Base-by-base conservation (phyloP, 1,140 invertebrate genomes). In the Drosophila sturtevanti region DNA sequence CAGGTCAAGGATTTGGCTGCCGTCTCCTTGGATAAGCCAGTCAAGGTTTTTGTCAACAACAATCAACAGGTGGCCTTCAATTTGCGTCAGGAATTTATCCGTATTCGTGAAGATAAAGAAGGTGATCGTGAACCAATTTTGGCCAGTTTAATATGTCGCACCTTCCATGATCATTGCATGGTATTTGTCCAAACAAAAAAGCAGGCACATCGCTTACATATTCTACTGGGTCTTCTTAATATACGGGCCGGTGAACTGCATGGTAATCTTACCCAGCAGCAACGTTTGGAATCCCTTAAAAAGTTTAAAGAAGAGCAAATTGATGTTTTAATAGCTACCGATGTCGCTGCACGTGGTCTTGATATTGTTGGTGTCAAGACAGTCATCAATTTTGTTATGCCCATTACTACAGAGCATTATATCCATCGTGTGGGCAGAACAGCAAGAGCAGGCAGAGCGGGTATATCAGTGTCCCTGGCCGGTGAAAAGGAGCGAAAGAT, bases 361-460 rank as follows among this genome's bases (percentile, higher is more conserved):
- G 98, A 99, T 92, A 99, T 99, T 79, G 95, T 96, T 52, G 98
- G 97, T 6, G 98, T 99, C 0, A 97, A 98, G 93, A 99, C 98
- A 37, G 98, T 99, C 3, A 97, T 99, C 41, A 99, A 99, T 93
- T 99, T 98, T 92, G 95, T 97, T 0, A 96, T 99, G 96, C 98
- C 98, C 2, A 95, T 96, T 16, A 97, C 97, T 0, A 92, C 99
- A 9, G 97, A 99, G 90, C 98, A 99, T 92, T 99, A 99, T 86
- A 98, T 99, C 91, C 98, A 99, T 87, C 94, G 95, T 91, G 95
- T 99, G 16, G 98, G 98, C 37, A 92, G 98, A 82, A 99, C 98
- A 10, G 98, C 98, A 5, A 94, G 98, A 92, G 98, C 98, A 21
- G 98, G 98, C 3, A 93, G 96, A 12, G 95, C 95, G 16, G 97